Evolutionary conservation across 2,797 vertebrate species (phyloP), one percentile per base, ranked within the genome.

Genomic region (Sebastiscus albofasciatus): DNA sequence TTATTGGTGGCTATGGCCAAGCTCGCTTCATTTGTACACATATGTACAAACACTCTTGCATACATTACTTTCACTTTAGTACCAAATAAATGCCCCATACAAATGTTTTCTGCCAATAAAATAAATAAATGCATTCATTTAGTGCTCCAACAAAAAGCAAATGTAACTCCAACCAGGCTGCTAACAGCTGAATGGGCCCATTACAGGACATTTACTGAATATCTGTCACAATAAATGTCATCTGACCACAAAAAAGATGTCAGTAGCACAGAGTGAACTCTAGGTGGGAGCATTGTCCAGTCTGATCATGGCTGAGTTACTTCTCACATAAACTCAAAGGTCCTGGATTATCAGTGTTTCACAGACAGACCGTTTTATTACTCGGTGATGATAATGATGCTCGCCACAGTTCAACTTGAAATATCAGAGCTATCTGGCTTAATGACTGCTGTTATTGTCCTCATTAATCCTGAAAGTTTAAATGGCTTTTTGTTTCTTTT

Each of bases 271-370:
- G 20, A 12, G 0, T 1, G 2, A 72, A 61, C 92, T 74, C 74
- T 34, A 62, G 90, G 29, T 74, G 90, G 90, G 0, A 85, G 69
- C 59, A 67, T 84, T 26, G 85, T 70, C 55, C 68, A 78, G 24
- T 71, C 16, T 42, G n/a, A 36, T 34, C 22, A 22, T 4, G n/a
- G n/a, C 52, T 67, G 22, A 26, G 49, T 61, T 69, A 16, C 9
- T 4, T 33, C 22, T 67, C 39, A 55, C n/a, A 24, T 10, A 8
- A 52, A 0, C 33, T 18, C 6, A 29, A 27, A 14, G 4, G 5
- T 46, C 11, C 10, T 33, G 66, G 42, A 64, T 70, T n/a, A 60
- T 86, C 72, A 42, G 69, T 9, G 18, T 60, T 52, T 79, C n/a
- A 62, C 72, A 77, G 55, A 36, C 22, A 29, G 64, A 67, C 8